Base-by-base conservation (phyloP, 2,797 vertebrate genomes). In the Aphelocoma californica region DNA sequence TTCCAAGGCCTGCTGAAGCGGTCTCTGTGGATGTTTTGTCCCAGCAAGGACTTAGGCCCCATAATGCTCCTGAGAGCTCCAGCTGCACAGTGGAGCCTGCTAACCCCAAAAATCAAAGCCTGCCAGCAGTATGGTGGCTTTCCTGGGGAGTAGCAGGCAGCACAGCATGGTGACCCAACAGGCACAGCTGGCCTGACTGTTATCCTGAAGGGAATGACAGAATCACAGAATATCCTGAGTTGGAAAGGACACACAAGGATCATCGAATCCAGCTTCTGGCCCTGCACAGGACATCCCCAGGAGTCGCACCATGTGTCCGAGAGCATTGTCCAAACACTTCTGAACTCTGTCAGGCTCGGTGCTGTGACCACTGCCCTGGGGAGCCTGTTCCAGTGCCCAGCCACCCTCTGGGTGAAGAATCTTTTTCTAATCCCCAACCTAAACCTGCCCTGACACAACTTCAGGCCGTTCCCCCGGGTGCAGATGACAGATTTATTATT, bases 181-280 rank as follows among this genome's bases (percentile, higher is more conserved):
- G 15, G n/a, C 31, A 36, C 73, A n/a, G 7, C 7, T 1, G 8
- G 16, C 26, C 62, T 16, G 34, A 14, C 24, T 24, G n/a, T 31
- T 31, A 36, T 36, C 36, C 19, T 32, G 29, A 31, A 12, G 29
- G 40, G 13, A 64, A 31, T 2, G 8, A 6, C 24, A 44, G 18
- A 65, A 38, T 21, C 53, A 64, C 24, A 44, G 57, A 64, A 18
- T 13, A 29, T 4, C 8, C n/a, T 17, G 51, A 18, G n/a, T 16
- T 34, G 57, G 32, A 64, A 57, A 3, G 32, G 36, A 64, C 10
- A 6, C 36, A n/a, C n/a, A 64, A 13, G 25, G 20, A 45, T 44
- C 36, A 77, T 4, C 0, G 0, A 77, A 14, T 12, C 17, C 57
- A 29, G 1, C 8, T 56, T 32, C 20, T 1, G 5, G 9, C 34